Base-by-base conservation (phyloP, 2,888 invertebrate species). In the Torymus tubicola region DNA sequence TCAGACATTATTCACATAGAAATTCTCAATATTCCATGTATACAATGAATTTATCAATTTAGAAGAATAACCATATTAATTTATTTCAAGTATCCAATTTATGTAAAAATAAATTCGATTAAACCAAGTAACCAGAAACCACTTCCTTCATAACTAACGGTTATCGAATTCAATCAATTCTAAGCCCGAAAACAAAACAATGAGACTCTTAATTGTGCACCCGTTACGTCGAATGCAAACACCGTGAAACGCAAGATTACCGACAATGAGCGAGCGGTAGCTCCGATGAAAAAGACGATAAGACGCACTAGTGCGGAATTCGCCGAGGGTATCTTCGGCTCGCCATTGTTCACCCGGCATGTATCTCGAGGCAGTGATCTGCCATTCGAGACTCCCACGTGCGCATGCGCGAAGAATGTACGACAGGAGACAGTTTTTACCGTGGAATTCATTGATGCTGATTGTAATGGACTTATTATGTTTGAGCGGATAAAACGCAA, bases 391-490 rank as follows among this genome's bases (percentile, higher is more conserved):
- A 31, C 16, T 18, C 67, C 52, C 50, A 12, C 13, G 10, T 10
- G n/a, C 55, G 18, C 31, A 31, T 4, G 31, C 31, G 31, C 31
- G 31, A 31, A 31, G 3, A 31, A 31, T 31, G 31, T 4, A 5
- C 31, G 31, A 31, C 31, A 31, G 31, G 31, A 31, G 31, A 31
- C 31, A 31, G 31, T 31, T 31, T 31, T 31, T 3, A 24, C 24
- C 24, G 21, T n/a, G 18, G 70, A 71, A 71, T 71, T 71, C 70
- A 42, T 4, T 14, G 16, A 69, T 69, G 50, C 42, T 16, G 24
- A 60, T 50, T 60, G 14, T 60, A 50, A 71, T 71, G 60, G 70
- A 71, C 50, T 71, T 71, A 71, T 71, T 71, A 71, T 71, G 60
- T 60, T 60, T 11, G 60, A 16, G 42, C 2, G 3, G 60, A 71